Evolutionary conservation across 1,140 invertebrate genomes (phyloP), one percentile per base, ranked within the genome.

Genomic region (Saccostrea echinata): DNA sequence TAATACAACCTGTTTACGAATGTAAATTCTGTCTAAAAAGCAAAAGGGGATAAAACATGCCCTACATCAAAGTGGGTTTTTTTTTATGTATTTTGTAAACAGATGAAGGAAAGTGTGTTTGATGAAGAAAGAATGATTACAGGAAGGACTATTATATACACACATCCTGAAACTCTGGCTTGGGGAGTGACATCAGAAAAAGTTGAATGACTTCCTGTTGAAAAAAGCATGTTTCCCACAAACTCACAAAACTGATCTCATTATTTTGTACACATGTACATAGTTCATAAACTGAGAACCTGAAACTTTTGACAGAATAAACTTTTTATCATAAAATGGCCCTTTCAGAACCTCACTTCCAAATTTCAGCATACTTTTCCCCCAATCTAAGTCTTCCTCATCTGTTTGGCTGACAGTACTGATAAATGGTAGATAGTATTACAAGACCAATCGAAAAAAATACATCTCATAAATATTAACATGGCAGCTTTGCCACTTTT

Each of bases 171-270:
- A 76, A 76, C 18, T 76, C 16, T n/a, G 57, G 57, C 21, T 21
- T 64, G 33, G 16, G 68, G 68, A 76, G 68, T 76, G 27, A 76
- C 27, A 76, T 76, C 68, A 76, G 68, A 76, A 76, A 64, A 76
- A 76, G 68, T 76, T 76, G 27, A 76, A 30, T 30, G 27, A 76
- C 68, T 76, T 76, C 68, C 68, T 76, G 68, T 2, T 33, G 64
- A 71, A 30, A 30, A 71, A 24, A 71, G 64, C 64, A 76, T 76
- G 68, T 30, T 76, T 76, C 27, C 3, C 24, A 61, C 18, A 21
- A 18, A 21, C 2, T 21, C 18, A 61, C 18, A 76, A 21, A 13
- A 76, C 68, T 30, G 68, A 30, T 4, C 21, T 8, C 57, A 64
- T 64, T 64, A 64, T 64, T 11, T 33, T 33, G 30, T 12, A 30